Evolutionary conservation across 2,797 vertebrate species (phyloP).

Genomic region (Fratercula arctica): DNA sequence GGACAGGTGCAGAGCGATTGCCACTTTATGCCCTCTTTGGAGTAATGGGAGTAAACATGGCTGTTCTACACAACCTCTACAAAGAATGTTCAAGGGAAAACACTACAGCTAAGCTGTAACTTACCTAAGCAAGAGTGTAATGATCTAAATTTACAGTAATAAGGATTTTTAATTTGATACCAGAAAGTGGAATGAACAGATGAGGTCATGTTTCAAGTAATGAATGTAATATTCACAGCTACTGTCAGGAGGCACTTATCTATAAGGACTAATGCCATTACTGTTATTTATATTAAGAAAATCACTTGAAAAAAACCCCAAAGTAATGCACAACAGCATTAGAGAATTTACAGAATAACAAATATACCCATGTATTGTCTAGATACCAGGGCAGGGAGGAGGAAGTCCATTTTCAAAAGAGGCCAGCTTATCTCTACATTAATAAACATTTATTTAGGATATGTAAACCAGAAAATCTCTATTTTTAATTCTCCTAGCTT

Average conservation of each 20-base stretch:
- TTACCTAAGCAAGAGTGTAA: background rate
- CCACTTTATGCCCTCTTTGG: background rate
- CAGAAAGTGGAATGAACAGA: conserved; percentile 10
- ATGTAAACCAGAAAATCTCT: background rate
- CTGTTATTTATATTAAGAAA: background rate
- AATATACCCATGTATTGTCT: background rate
- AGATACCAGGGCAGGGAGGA: background rate
- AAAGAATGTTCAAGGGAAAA: background rate
- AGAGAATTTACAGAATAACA: background rate
- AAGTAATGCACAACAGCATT: background rate
- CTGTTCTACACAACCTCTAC: background rate
- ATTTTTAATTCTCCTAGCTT: background rate
- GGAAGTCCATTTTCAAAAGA: background rate
- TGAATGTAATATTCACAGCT: background rate
- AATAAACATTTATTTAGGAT: background rate
- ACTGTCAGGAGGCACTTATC: background rate
- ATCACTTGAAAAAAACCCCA: background rate
- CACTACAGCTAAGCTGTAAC: background rate
- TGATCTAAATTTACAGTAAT: background rate
- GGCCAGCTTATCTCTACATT: background rate
- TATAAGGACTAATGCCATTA: background rate
- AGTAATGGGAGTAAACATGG: background rate
- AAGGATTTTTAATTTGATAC: conserved; percentile 13
- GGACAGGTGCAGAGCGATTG: background rate
- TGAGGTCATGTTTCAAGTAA: background rate